These are phyloP conservation scores for Drosophila austrosaltans DNA, from an alignment of 2,888 invertebrate species.

Conservation along the genomic window DNA sequence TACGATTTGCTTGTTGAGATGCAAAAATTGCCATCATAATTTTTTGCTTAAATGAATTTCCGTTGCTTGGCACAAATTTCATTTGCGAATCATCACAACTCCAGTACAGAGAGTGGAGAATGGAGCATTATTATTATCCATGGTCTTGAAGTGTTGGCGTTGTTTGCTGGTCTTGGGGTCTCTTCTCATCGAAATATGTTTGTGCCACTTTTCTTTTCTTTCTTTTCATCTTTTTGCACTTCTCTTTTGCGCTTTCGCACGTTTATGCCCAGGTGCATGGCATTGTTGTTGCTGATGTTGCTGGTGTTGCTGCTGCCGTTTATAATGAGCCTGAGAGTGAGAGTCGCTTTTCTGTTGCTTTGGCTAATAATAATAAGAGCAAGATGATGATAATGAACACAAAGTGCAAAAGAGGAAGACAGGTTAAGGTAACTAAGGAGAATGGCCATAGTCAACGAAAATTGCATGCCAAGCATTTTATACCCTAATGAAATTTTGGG, in stretches of 20 bases:
- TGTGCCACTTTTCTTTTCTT: constrained; percentile 16
- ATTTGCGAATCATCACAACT: constrained; percentile 1
- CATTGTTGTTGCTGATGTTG: constrained; percentile 28
- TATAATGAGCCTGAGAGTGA: constrained; percentile 52
- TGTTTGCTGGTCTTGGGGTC: neutral
- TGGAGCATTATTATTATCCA: constrained; percentile 11
- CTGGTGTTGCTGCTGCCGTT: constrained; percentile 25
- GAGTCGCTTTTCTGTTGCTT: constrained; percentile 37
- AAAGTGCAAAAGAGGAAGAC: constrained; percentile 3
- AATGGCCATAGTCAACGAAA: constrained; percentile 51
- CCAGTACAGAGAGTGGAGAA: neutral
- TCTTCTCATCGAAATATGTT: constrained; percentile 8
- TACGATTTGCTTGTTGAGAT: constrained; percentile 6
- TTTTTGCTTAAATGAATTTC: constrained; percentile 12
- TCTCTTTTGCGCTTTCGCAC: constrained; percentile 3
- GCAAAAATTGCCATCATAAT: constrained; percentile 9
- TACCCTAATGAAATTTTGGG: neutral
- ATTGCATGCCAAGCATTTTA: constrained; percentile 62
- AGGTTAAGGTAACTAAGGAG: constrained; percentile 2
- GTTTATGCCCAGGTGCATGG: constrained; percentile 28
- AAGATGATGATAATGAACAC: constrained; percentile 13
- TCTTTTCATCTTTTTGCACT: neutral
- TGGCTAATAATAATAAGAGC: constrained; percentile 46
- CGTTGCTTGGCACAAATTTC: constrained; percentile 10
- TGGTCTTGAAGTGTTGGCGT: neutral